A percentile compares a stretch with the other conserved stretches of the same genome.
Evolutionary conservation across 1,140 invertebrate species (phyloP).

Genomic region (Gonatopus flavifemur): DNA sequence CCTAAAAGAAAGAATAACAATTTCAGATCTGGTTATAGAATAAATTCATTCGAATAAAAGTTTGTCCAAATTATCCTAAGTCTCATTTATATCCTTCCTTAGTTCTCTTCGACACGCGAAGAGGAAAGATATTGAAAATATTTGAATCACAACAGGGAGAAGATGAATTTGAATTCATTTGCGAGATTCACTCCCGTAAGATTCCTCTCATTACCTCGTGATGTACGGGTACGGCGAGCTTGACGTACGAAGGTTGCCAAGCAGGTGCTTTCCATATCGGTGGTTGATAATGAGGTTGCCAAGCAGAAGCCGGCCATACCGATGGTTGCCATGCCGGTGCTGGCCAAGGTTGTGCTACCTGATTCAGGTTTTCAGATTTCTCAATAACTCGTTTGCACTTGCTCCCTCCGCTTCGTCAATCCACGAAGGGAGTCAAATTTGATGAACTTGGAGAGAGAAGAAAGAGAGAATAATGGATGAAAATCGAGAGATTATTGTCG

Average conservation of each 20-base stretch:
- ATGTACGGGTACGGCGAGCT: slow-evolving; percentile 12
- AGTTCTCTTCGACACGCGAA: too few relatives aligned
- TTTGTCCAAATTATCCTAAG: too few relatives aligned
- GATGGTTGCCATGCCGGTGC: slow-evolving; percentile 4
- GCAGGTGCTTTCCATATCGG: slow-evolving; percentile 6
- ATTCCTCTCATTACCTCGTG: too few relatives aligned
- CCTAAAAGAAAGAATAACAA: slow-evolving; percentile 12
- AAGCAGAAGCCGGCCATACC: slow-evolving; percentile 8
- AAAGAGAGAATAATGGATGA: not conserved
- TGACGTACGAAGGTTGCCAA: slow-evolving; percentile 9
- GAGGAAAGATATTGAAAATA: too few relatives aligned
- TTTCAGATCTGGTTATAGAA: too few relatives aligned
- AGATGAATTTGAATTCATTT: too few relatives aligned
- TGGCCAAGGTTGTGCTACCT: slow-evolving; percentile 15
- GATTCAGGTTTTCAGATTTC: slow-evolving; percentile 9
- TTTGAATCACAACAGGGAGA: too few relatives aligned
- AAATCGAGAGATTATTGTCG: not conserved
- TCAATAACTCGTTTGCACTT: not conserved
- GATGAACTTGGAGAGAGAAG: not conserved
- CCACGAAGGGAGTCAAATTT: slow-evolving; percentile 16
- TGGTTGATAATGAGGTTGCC: slow-evolving; percentile 14
- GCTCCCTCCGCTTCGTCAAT: slow-evolving; percentile 1
- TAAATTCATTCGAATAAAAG: too few relatives aligned
- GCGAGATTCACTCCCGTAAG: too few relatives aligned
- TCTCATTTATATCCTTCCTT: too few relatives aligned